A percentile compares a stretch with the other conserved stretches of the same genome.
Evolutionary conservation across 2,113 vertebrate species (phyloP).

Genomic region (Xyliphius kryptos): DNA sequence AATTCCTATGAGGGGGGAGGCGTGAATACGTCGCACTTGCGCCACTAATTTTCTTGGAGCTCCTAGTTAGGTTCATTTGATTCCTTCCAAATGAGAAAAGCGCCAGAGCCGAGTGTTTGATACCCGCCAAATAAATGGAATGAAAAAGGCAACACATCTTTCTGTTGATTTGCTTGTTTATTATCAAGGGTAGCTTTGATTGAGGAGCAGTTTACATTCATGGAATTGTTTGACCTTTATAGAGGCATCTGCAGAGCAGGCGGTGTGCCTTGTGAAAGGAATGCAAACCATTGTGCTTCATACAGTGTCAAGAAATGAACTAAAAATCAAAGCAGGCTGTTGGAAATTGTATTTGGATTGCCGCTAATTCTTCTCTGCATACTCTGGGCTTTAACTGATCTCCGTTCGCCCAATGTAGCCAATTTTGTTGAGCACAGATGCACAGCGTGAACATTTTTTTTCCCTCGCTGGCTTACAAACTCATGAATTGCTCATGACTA

Average conservation of each 20-base stretch:
- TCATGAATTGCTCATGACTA: no score
- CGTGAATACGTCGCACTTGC: conserved; percentile 35
- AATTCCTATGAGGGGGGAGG: conserved; percentile 47
- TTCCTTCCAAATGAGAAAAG: conserved; percentile 56
- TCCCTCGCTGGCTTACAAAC: conserved; percentile 19
- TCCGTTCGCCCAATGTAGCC: conserved; percentile 36
- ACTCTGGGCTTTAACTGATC: conserved; percentile 42
- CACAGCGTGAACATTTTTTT: conserved; percentile 26
- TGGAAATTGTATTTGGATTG: conserved; percentile 41
- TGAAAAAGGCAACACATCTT: conserved; percentile 61
- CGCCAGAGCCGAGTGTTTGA: conserved; percentile 45
- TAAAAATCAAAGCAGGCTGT: conserved; percentile 46
- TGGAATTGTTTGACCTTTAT: conserved; percentile 70
- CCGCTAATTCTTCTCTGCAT: conserved; percentile 25
- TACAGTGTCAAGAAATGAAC: conserved; percentile 60
- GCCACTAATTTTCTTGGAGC: conserved; percentile 49
- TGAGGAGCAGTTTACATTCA: conserved; percentile 54
- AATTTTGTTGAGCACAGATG: conserved; percentile 40
- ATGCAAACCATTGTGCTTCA: conserved; percentile 57
- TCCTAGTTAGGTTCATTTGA: conserved; percentile 53
- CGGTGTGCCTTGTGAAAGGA: conserved; percentile 45
- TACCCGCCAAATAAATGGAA: conserved; percentile 50
- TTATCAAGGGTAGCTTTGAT: conserved; percentile 55
- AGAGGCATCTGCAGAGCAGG: conserved; percentile 60
- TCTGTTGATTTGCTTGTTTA: conserved; percentile 61